Evolutionary conservation across 1,140 invertebrate genomes (phyloP).

Genomic region (Olivierus martensii): DNA sequence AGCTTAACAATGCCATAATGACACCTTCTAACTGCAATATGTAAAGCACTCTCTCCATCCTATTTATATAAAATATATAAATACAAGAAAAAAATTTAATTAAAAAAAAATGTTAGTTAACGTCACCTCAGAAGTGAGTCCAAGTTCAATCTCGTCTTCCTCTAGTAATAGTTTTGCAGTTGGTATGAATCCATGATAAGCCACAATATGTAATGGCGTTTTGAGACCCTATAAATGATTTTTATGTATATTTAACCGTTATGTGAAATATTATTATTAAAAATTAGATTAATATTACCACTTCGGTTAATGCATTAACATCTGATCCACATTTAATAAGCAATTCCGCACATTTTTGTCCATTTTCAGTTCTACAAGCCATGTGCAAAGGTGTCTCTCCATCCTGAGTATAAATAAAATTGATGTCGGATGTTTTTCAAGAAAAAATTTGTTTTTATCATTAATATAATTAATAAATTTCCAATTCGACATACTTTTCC

Average conservation of each 20-base stretch:
- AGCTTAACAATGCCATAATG: conserved; percentile 41
- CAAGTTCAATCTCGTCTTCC: conserved; percentile 32
- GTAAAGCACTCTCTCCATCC: conserved; percentile 84
- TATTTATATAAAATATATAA: conserved; percentile 23
- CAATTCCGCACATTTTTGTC: conserved; percentile 93
- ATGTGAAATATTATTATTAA: background rate
- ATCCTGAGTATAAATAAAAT: conserved; percentile 32
- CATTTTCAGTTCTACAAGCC: conserved; percentile 77
- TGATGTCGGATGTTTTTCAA: background rate
- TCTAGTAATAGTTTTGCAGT: conserved; percentile 62
- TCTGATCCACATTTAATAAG: conserved; percentile 92
- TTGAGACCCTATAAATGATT: conserved; percentile 68
- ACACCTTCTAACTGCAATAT: conserved; percentile 69
- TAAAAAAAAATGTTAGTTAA: no score
- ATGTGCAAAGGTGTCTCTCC: conserved; percentile 90
- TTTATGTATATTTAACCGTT: background rate
- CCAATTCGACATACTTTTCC: conserved; percentile 24
- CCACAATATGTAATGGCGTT: conserved; percentile 76
- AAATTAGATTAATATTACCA: background rate
- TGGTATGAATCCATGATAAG: conserved; percentile 69
- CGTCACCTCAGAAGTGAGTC: conserved; percentile 9
- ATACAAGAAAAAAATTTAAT: no score
- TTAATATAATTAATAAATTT: background rate
- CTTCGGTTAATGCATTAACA: conserved; percentile 48
- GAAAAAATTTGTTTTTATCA: background rate